Conservation (phyloP, 2,113 vertebrate genomes). For the Chaetorhynchus papuensis region DNA sequence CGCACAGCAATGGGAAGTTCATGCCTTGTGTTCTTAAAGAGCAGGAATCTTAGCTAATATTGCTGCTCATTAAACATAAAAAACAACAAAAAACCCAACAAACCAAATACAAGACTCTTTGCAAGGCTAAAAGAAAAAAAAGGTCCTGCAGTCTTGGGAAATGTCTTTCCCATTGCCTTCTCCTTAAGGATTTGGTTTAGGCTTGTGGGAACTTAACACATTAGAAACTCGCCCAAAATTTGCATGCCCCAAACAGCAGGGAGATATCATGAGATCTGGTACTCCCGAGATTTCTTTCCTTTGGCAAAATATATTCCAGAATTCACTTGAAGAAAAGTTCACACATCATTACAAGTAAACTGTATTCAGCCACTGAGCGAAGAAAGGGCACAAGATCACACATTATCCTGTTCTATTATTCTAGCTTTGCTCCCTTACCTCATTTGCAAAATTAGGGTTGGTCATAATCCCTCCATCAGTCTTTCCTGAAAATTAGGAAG, state of each 20-base stretch:
- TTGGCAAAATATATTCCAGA: slow-evolving; percentile 48
- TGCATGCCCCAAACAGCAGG: slow-evolving; percentile 47
- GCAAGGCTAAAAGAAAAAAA: background rate
- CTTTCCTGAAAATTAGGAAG: slow-evolving; percentile 52
- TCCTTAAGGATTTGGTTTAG: slow-evolving; percentile 39
- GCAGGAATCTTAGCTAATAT: background rate
- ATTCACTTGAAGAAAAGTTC: slow-evolving; percentile 31
- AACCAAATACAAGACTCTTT: background rate
- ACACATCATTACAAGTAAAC: slow-evolving; percentile 35
- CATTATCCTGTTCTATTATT: slow-evolving; percentile 31
- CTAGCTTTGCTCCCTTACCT: slow-evolving; percentile 17
- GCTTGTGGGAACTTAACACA: slow-evolving; percentile 45
- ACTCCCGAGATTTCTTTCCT: slow-evolving; percentile 33
- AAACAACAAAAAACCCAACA: background rate
- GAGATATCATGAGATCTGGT: slow-evolving; percentile 49
- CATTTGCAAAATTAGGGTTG: slow-evolving; percentile 58
- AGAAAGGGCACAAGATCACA: slow-evolving; percentile 30
- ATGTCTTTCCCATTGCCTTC: slow-evolving; percentile 29
- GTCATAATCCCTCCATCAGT: slow-evolving; percentile 43
- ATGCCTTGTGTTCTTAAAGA: background rate
- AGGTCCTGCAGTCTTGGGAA: background rate
- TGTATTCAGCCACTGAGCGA: background rate
- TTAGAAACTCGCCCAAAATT: slow-evolving; percentile 42
- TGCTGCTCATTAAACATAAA: background rate
- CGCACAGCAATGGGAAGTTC: background rate